Evolutionary conservation across 2,113 vertebrate species (phyloP), one percentile per base, ranked within the genome.

Genomic region (Tupaia tana): DNA sequence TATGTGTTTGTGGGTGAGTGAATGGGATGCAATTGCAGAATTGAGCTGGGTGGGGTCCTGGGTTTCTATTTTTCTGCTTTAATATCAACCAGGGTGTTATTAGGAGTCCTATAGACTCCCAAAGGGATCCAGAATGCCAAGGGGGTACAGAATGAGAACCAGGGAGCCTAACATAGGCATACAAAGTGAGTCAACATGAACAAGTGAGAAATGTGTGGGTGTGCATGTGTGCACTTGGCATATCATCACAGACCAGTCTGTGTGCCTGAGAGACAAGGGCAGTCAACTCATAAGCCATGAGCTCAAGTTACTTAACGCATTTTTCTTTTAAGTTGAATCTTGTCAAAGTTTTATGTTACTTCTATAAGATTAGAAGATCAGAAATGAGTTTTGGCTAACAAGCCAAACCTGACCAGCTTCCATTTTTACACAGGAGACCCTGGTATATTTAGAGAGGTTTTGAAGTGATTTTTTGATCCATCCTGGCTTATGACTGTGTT

Each of bases 321-420:
- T 74, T 96, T 86, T 73, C 27, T 43, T 94, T 92, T 90, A 85
- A 56, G 63, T 77, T 61, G 3, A 86, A 0, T 92, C 79, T 4
- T 88, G 29, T 84, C 52, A 67, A 43, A 8, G 4, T 54, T 89
- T 80, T 27, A 61, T n/a, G 13, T 70, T 92, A 74, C 22, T 31
- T 43, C 3, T 86, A 89, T n/a, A 93, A 58, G 25, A 90, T 67
- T 86, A 89, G 34, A 93, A 58, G 25, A 90, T 67, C n/a, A 81
- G 82, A 96, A 94, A 70, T 67, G 19, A 64, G 43, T 71, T 92
- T 82, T 52, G 78, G 16, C 24, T 59, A 74, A 4, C 13, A 74
- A 63, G 22, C 75, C 27, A 31, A 20, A 67, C 64, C 69, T 77
- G 43, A 27, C 61, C 9, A 18, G 19, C 20, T 77, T 31, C 19